Evolutionary conservation across 2,888 invertebrate species (phyloP).

Genomic region (Troglohyphantes excavatus): DNA sequence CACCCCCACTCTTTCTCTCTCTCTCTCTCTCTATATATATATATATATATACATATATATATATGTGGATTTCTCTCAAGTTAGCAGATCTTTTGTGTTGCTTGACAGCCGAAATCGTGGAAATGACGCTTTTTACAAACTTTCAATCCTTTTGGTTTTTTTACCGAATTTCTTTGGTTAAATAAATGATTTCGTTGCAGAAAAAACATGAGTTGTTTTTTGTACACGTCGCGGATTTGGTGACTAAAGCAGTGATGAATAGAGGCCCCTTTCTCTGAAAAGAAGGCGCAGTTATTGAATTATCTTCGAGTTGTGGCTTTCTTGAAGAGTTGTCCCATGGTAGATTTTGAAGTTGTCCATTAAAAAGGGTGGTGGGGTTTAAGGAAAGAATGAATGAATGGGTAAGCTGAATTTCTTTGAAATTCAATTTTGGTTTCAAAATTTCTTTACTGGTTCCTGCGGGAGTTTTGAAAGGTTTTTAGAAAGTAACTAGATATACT

Average conservation of each 20-base stretch:
- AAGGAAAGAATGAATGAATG: neutral
- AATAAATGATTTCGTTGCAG: neutral
- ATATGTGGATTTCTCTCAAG: neutral
- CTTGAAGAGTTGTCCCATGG: neutral
- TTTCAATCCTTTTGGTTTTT: neutral
- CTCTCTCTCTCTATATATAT: no score
- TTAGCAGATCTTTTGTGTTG: neutral
- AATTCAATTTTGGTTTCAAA: neutral
- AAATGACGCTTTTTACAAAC: neutral
- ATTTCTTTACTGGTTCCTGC: neutral
- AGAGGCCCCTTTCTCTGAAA: neutral
- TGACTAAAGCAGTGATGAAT: neutral
- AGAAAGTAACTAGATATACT: neutral
- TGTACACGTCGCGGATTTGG: neutral
- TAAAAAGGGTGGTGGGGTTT: neutral
- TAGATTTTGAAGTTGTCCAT: neutral
- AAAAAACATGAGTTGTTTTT: neutral
- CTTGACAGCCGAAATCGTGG: neutral
- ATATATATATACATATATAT: no score
- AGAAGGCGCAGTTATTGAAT: neutral
- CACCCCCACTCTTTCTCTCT: no score
- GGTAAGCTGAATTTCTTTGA: neutral
- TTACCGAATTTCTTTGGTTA: neutral
- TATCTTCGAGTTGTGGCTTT: neutral
- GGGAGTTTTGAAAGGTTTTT: constrained; percentile 5